Evolutionary conservation across 2,797 vertebrate species (phyloP), one percentile per base, ranked within the genome.

Genomic region (Anguilla anguilla): DNA sequence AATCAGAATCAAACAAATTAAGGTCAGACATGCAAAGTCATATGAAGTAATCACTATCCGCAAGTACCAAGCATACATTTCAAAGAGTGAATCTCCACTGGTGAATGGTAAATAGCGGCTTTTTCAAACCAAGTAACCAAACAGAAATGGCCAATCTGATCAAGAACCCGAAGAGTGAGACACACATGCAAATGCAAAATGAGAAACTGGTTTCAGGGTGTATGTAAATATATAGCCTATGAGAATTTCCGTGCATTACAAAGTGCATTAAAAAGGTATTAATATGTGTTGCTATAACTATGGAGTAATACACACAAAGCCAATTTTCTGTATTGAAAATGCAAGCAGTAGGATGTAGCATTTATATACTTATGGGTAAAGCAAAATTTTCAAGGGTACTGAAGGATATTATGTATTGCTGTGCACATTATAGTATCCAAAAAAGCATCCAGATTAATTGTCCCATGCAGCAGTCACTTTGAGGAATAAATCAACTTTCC

Each of bases 401-500:
- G 74, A 77, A 77, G 35, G n/a, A 72, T 28, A 28, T 72, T 28
- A 72, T 28, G 6, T 28, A 72, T 28, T 72, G 67, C 67, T 28
- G n/a, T 59, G 31, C 69, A 39, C 3, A 43, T 15, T 9, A n/a
- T 15, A 43, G 74, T 6, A 39, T 77, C 31, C 74, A 77, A 39
- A 77, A 35, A 77, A 89, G 81, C 61, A 55, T 90, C 85, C 87
- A 88, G 87, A 90, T 91, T 90, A 91, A 91, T 86, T 89, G 11
- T 39, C 69, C 28, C 69, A 15, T 35, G 53, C 88, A 88, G 89
- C 86, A 89, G 89, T 89, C 89, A 91, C 86, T 84, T 51, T 49
- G 83, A 17, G 61, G 79, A 81, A 90, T 83, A 89, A 91, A 92
- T 86, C 82, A 86, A 83, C 77, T 90, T 88, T 83, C 0, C 11